Percentiles rank a stretch among this genome's conserved stretches.
Conservation (phyloP, 2,113 vertebrate species). For the Sebastes fasciatus region DNA sequence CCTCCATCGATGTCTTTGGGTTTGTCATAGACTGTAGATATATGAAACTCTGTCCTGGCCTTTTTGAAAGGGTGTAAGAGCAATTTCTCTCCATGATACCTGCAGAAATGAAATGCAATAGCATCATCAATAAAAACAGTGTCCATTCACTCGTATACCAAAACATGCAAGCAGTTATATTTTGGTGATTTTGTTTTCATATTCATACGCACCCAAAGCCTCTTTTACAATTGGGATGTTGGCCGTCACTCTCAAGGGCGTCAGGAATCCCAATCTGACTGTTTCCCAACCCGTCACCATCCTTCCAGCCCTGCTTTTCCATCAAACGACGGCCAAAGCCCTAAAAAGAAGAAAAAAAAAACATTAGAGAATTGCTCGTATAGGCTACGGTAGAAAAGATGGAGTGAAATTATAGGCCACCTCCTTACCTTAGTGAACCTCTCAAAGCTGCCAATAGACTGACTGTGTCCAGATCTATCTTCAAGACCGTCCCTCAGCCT, state of each 20-base stretch:
- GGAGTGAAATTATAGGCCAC: rapidly evolving
- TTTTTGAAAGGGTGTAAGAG: slow-evolving; percentile 86
- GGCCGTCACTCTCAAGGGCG: slow-evolving; percentile 92
- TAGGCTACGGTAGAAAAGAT: background rate
- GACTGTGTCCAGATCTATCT: slow-evolving; percentile 68
- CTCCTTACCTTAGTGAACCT: slow-evolving; percentile 90
- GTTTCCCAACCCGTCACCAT: slow-evolving; percentile 92
- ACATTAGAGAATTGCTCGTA: background rate
- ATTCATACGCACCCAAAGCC: slow-evolving; percentile 91
- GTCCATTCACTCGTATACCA: background rate
- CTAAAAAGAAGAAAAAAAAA: slow-evolving; percentile 71
- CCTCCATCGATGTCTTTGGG: slow-evolving; percentile 88
- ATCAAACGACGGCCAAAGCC: slow-evolving; percentile 94
- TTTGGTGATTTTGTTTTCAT: background rate
- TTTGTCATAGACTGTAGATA: slow-evolving; percentile 92
- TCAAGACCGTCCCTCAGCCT: slow-evolving; percentile 89
- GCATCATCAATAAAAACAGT: background rate
- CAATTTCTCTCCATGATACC: slow-evolving; percentile 96
- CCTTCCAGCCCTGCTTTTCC: slow-evolving; percentile 95
- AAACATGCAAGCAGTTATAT: background rate
- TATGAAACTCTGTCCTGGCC: slow-evolving; percentile 81
- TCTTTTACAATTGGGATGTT: slow-evolving; percentile 93
- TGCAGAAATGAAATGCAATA: slow-evolving; percentile 65
- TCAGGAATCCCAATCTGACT: slow-evolving; percentile 88
- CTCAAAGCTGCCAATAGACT: slow-evolving; percentile 92